Conservation (phyloP, 2,797 vertebrate species). For the Antrozous pallidus region DNA sequence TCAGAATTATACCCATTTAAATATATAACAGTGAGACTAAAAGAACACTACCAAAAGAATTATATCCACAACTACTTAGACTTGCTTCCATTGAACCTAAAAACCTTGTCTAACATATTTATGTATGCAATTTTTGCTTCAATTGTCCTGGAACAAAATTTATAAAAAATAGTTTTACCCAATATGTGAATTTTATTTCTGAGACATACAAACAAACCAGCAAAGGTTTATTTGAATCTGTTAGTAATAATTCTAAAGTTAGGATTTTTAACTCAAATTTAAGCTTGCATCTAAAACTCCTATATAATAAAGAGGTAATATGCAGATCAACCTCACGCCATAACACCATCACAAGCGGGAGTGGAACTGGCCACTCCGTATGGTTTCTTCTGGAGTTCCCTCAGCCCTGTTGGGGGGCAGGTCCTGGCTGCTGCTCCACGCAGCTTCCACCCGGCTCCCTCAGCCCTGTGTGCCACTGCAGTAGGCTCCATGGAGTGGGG, state of each 20-base stretch:
- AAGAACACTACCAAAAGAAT: background rate
- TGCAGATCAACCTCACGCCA: no score
- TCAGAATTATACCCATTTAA: background rate
- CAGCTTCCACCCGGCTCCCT: no score
- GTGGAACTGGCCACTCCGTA: no score
- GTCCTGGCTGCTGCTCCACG: no score
- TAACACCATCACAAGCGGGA: no score
- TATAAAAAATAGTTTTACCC: background rate
- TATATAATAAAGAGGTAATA: no score
- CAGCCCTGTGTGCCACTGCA: no score
- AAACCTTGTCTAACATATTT: background rate
- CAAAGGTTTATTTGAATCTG: background rate
- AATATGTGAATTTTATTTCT: background rate
- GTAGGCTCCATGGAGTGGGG: no score
- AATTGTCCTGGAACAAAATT: background rate
- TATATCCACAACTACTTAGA: background rate
- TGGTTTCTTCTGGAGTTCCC: no score
- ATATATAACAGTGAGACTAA: background rate
- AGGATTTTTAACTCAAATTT: slow-evolving; percentile 5
- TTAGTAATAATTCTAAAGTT: slow-evolving; percentile 9
- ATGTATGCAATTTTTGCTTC: background rate
- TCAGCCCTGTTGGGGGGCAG: no score
- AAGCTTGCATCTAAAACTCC: background rate
- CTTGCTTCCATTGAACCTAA: background rate
- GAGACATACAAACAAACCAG: background rate